A percentile compares a stretch with the other conserved stretches of the same genome.
Conservation (phyloP, 1,140 invertebrate species). For the Anadara kagoshimensis region DNA sequence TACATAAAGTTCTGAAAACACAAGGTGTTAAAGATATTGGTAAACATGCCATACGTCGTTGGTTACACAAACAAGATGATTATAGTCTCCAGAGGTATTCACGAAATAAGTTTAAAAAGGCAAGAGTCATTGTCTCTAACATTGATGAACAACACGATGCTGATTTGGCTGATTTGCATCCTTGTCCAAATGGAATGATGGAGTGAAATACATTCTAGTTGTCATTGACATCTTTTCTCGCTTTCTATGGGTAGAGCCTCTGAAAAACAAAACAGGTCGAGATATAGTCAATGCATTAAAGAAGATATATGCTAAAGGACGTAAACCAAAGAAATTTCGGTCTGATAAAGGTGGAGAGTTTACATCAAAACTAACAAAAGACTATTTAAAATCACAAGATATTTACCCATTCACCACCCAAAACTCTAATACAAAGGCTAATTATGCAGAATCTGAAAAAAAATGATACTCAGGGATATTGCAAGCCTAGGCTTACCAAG, state of each 20-base stretch:
- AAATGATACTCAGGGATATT: too few relatives aligned
- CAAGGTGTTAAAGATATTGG: neutral
- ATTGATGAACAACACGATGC: constrained; percentile 12
- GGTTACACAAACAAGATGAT: constrained; percentile 9
- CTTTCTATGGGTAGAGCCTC: constrained; percentile 4
- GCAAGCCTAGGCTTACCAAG: too few relatives aligned
- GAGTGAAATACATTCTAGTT: neutral
- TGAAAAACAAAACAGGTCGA: constrained; percentile 6
- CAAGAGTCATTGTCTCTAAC: neutral
- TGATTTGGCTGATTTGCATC: constrained; percentile 9
- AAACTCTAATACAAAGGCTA: constrained; percentile 15
- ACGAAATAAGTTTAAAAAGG: constrained; percentile 3
- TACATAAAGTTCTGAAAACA: constrained; percentile 7
- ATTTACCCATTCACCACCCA: constrained; percentile 8
- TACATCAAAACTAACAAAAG: neutral
- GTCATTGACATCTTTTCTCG: constrained; percentile 20
- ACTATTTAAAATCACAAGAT: constrained; percentile 9
- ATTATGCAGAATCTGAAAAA: constrained; percentile 6
- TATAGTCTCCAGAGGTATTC: constrained; percentile 3
- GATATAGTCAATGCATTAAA: neutral
- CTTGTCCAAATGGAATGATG: neutral
- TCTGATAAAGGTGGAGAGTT: constrained; percentile 19
- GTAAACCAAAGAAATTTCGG: constrained; percentile 6
- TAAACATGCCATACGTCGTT: constrained; percentile 1
- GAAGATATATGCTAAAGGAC: neutral